Percentiles rank a stretch among this genome's conserved stretches.
Evolutionary conservation across 2,113 vertebrate species (phyloP).

Genomic region (Epinephelus fuscoguttatus): DNA sequence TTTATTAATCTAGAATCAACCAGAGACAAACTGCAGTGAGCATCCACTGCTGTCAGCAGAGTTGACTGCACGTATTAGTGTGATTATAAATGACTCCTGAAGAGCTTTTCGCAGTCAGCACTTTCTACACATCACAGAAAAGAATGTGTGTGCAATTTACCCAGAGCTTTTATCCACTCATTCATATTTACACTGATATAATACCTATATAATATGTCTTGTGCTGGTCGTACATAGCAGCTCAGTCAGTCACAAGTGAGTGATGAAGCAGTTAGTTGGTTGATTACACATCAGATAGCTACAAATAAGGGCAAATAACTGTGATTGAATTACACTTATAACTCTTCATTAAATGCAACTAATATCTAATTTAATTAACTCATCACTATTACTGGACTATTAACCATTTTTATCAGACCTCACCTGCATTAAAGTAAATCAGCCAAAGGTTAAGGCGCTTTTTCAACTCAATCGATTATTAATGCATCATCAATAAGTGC

Average conservation of each 20-base stretch:
- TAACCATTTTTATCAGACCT: not conserved
- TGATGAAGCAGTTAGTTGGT: not conserved
- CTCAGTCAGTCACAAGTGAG: not conserved
- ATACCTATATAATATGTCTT: not conserved
- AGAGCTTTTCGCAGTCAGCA: slow-evolving; percentile 42
- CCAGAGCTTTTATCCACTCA: slow-evolving; percentile 36
- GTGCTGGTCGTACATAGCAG: not conserved
- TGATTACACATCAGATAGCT: slow-evolving; percentile 3
- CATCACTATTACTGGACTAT: not conserved
- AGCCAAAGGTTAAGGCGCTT: not conserved
- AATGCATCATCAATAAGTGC: not conserved
- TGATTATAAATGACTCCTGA: slow-evolving; percentile 46
- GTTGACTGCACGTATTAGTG: not conserved
- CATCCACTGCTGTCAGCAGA: slow-evolving; percentile 19
- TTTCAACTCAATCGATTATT: not conserved
- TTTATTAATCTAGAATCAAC: slow-evolving; percentile 32
- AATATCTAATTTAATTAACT: slow-evolving; percentile 2
- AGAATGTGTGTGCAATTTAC: slow-evolving; percentile 19
- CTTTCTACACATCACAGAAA: slow-evolving; percentile 26
- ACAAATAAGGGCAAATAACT: not conserved
- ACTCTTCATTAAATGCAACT: not conserved
- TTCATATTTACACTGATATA: slow-evolving; percentile 30
- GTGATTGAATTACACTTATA: not conserved
- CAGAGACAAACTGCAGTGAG: not conserved
- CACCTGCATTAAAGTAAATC: not conserved